Percentiles rank a stretch among this genome's conserved stretches.
Conservation (phyloP, 2,888 invertebrate species). For the Petrophora chlorosata region DNA sequence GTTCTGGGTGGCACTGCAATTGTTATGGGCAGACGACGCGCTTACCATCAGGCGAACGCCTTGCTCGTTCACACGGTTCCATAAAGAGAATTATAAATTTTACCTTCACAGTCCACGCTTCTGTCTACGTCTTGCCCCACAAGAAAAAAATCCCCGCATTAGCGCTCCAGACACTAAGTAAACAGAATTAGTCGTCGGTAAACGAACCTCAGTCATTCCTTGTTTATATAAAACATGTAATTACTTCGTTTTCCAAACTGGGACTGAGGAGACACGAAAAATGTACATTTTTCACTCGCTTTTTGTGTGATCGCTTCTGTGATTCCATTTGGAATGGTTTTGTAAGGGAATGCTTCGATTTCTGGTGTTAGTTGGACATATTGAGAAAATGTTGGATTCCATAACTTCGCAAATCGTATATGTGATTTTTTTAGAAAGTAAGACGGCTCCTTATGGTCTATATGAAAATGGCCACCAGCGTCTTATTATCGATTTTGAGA, state of each 20-base stretch:
- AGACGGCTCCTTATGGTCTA: no score
- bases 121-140: slow-evolving; percentile 29
- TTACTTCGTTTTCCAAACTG: slow-evolving; percentile 41
- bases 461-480: no score
- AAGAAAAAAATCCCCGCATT: slow-evolving; percentile 53
- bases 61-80: no score
- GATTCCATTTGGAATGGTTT: slow-evolving; percentile 19
- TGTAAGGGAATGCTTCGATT: background rate
- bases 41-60: no score
- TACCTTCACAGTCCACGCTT: slow-evolving; percentile 2
- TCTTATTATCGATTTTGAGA: no score
- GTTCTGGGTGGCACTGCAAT: no score
- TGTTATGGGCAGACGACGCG: no score
- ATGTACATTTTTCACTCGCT: slow-evolving; percentile 12
- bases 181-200: slow-evolving; percentile 63
- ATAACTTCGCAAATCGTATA: no score
- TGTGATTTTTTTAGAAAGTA: no score
- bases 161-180: slow-evolving; percentile 55
- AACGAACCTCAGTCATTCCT: slow-evolving; percentile 52
- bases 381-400: no score
- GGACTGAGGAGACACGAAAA: slow-evolving; percentile 12
- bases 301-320: slow-evolving; percentile 14
- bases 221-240: slow-evolving; percentile 54
- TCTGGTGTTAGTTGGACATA: background rate
- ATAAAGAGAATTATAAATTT: background rate